Evolutionary conservation across 2,888 invertebrate genomes (phyloP).

Genomic region (Clunio marinus): DNA sequence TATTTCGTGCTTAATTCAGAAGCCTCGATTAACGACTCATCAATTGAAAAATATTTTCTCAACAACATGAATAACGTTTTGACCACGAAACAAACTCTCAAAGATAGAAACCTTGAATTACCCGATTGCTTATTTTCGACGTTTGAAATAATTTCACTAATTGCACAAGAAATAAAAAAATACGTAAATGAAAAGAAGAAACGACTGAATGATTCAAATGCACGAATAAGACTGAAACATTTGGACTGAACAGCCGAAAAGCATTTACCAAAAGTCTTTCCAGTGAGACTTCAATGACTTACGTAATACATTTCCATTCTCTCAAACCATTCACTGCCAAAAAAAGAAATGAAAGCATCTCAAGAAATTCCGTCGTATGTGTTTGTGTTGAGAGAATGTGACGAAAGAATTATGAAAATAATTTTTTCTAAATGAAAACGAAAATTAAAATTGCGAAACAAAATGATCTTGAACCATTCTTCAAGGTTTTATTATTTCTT

Average conservation of each 20-base stretch:
- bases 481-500: too few species aligned
- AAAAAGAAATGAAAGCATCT: too few species aligned
- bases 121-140: background rate
- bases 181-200: background rate
- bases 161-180: constrained; percentile 21
- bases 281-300: constrained; percentile 11
- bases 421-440: background rate
- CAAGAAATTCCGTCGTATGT: background rate
- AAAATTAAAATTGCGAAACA: background rate
- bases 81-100: background rate
- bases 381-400: background rate
- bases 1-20: too few species aligned
- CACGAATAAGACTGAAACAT: constrained; percentile 20
- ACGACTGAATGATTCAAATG: constrained; percentile 21
- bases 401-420: too few species aligned
- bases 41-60: too few species aligned
- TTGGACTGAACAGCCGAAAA: background rate
- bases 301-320: background rate
- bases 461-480: background rate
- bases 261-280: background rate
- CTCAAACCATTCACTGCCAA: too few species aligned
- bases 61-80: too few species aligned
- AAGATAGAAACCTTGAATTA: constrained; percentile 22
- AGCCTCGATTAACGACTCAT: too few species aligned
- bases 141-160: constrained; percentile 24